Percentiles rank a stretch among this genome's conserved stretches.
phyloP scores from a whole-genome alignment of 2,888 invertebrate genomes.

The Quadriops clusia region DNA sequence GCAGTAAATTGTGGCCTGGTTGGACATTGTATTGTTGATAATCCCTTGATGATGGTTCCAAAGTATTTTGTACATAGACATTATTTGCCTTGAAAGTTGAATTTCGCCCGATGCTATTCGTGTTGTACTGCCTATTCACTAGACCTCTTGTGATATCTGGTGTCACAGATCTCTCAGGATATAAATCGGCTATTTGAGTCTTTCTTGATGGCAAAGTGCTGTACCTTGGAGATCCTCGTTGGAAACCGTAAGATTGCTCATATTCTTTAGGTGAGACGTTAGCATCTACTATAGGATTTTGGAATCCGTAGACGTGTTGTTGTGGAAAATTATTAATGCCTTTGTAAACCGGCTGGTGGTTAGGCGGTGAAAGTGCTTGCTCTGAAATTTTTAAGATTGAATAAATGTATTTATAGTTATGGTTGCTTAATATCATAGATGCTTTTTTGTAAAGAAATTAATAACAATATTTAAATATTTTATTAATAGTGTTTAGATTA shows the following conservation, averaged over 20 bases:
- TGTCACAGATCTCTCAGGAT: conserved; percentile 38
- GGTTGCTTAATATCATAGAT: conserved; percentile 1
- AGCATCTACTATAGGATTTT: conserved; percentile 13
- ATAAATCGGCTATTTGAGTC: conserved; percentile 30
- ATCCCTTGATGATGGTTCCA: conserved; percentile 3
- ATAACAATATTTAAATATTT: too few relatives aligned
- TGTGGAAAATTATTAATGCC: conserved; percentile 5
- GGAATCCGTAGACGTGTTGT: neutral
- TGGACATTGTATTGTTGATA: conserved; percentile 4
- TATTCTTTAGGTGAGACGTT: conserved; percentile 7
- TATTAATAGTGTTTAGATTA: too few relatives aligned
- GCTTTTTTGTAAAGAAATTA: conserved; percentile 4
- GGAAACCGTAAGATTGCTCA: conserved; percentile 4
- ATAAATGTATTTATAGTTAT: too few relatives aligned
- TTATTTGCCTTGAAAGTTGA: conserved; percentile 3
- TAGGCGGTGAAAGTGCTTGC: conserved; percentile 30
- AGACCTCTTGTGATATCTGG: conserved; percentile 43
- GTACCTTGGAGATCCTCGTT: conserved; percentile 23
- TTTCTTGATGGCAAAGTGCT: conserved; percentile 39
- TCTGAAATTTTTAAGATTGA: too few relatives aligned
- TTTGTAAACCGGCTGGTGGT: conserved; percentile 16
- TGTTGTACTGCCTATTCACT: conserved; percentile 19
- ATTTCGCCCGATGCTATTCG: conserved; percentile 4
- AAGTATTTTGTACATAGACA: conserved; percentile 1
- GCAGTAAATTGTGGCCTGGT: neutral